These are phyloP conservation scores for Scarus forsteni DNA, from an alignment of 2,797 vertebrate genomes.

Conservation along the genomic window DNA sequence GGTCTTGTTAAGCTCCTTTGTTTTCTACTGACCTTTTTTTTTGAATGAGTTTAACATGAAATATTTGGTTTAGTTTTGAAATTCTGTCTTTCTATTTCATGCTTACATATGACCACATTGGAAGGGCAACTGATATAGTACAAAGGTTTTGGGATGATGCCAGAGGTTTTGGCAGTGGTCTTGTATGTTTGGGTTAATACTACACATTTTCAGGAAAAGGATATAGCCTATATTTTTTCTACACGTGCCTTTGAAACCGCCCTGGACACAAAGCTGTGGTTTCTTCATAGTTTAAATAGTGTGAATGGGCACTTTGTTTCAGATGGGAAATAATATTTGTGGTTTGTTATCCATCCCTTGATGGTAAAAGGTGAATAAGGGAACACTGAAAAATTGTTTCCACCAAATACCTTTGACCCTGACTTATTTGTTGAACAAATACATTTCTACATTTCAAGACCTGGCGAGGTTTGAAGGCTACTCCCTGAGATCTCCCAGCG, in stretches of 20 bases:
- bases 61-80: not conserved
- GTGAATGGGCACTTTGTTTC: constrained; percentile 9
- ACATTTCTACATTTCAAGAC: constrained; percentile 16
- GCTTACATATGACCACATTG: not conserved
- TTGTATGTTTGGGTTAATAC: constrained; percentile 60
- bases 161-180: constrained; percentile 29
- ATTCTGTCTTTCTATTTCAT: not conserved
- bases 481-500: constrained; percentile 35
- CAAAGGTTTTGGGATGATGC: not conserved
- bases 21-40: not conserved
- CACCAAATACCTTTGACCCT: constrained; percentile 12
- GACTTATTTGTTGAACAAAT: constrained; percentile 21
- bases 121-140: constrained; percentile 11
- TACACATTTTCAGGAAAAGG: constrained; percentile 13
- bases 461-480: constrained; percentile 24
- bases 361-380: constrained; percentile 32
- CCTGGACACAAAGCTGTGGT: constrained; percentile 25
- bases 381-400: constrained; percentile 46
- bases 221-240: constrained; percentile 12
- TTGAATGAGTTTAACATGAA: not conserved
- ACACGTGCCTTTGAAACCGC: not conserved
- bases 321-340: constrained; percentile 30
- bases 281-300: constrained; percentile 22
- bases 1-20: not conserved
- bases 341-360: constrained; percentile 23